Percentiles rank a stretch among this genome's conserved stretches.
Conservation (phyloP, 2,888 invertebrate species). For the Scaptomyza caliginosa region DNA sequence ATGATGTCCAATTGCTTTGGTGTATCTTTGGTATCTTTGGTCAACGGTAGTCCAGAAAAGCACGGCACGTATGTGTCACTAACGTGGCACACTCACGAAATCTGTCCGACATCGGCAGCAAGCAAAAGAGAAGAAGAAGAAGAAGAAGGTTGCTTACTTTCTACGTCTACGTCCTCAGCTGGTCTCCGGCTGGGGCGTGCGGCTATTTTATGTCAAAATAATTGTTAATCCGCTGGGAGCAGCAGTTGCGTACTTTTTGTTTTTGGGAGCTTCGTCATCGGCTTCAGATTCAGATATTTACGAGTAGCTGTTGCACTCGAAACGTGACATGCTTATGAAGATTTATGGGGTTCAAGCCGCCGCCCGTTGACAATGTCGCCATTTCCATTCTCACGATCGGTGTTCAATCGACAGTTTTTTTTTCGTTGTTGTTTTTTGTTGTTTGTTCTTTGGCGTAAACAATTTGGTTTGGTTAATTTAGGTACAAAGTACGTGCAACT, state of each 20-base stretch:
- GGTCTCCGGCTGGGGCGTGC: constrained; percentile 43
- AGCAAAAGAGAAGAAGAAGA: constrained; percentile 6
- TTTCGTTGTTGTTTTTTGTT: constrained; percentile 34
- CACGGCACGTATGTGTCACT: constrained; percentile 63
- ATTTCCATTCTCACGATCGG: constrained; percentile 82
- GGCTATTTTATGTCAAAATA: constrained; percentile 76
- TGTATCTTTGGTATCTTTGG: not conserved
- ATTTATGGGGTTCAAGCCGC: constrained; percentile 79
- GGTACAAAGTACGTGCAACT: constrained; percentile 72
- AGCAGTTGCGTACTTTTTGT: constrained; percentile 16
- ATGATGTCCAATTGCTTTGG: constrained; percentile 46
- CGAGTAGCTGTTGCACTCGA: constrained; percentile 81
- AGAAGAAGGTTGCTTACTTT: no score
- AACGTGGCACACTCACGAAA: constrained; percentile 62
- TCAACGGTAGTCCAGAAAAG: constrained; percentile 68
- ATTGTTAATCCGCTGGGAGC: constrained; percentile 70
- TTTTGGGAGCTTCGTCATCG: constrained; percentile 54
- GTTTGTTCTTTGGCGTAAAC: constrained; percentile 30
- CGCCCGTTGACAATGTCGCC: constrained; percentile 75
- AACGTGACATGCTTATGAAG: constrained; percentile 83
- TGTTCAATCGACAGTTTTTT: constrained; percentile 80
- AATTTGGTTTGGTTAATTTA: constrained; percentile 67
- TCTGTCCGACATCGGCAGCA: constrained; percentile 15
- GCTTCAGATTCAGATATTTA: constrained; percentile 70
- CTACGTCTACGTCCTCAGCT: constrained; percentile 13